Base-by-base conservation (phyloP, 64 coral and sea anemone species). In the Montipora foliosa region DNA sequence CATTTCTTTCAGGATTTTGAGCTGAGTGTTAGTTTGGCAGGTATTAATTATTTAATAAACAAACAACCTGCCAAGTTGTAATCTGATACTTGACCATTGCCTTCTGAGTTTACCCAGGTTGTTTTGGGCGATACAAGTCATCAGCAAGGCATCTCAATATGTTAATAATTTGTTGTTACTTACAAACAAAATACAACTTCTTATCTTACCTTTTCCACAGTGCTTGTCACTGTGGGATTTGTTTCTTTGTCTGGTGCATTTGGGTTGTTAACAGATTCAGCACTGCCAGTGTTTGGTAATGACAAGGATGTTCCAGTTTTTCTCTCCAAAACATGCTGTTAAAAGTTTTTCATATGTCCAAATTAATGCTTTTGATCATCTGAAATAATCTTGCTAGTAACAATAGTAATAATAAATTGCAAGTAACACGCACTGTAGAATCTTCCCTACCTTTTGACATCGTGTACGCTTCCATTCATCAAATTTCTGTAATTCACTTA, bases 401-500 rank as follows among this genome's bases (percentile, higher is more conserved):
- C 37, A 37, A 37, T 37, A 37, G 37, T 37, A 37, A 37, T 37
- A 37, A 37, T 37, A 37, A 37, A 37, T 37, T 37, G 37, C 37
- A 37, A 37, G 2, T 2, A 37, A 37, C 0, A 37, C 2, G 0
- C 37, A 37, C 37, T 37, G 37, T 37, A 37, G 37, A 49, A 49
- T 17, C 17, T 37, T 37, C 11, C 46, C 1, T 79, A 93, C 91
- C 91, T 93, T 87, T 7, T 87, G 91, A 51, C 91, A 93, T 53
- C 83, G 50, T 49, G 53, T 87, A 71, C 84, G 58, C 71, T 93
- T 93, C 91, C 91, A 93, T 9, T 78, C 73, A 79, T 87, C 82
- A 93, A 93, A 93, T 37, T 86, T 78, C 47, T 87, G 73, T 15
- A 93, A 78, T 64, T 93, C 91, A 76, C 91, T 93, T 12, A 6